Evolutionary conservation across 1,140 invertebrate species (phyloP), one percentile per base, ranked within the genome.

Genomic region (Orussus abietinus): DNA sequence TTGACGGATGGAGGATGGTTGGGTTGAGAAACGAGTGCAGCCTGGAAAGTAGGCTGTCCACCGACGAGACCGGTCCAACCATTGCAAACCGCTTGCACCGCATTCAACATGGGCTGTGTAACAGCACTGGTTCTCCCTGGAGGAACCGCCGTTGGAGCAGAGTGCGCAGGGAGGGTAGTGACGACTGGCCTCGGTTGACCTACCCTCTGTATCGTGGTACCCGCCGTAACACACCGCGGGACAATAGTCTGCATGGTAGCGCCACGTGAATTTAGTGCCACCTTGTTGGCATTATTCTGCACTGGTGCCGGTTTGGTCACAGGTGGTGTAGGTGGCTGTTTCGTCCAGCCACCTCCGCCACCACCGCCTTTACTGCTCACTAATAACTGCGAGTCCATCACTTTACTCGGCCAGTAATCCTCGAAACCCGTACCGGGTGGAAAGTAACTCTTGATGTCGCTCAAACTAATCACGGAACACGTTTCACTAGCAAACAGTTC

Each of bases 391-490:
- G 80, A 83, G 46, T 89, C 86, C 29, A 88, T 80, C 33, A 89
- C 83, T 74, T 90, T 90, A 55, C 82, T 86, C 4, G 90, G 89
- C 90, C 90, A 93, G 66, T 91, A 92, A 46, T 92, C 89, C 58
- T 92, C 88, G 64, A 93, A 93, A 30, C 84, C 79, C 2, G 90
- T 92, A 5, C 87, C 87, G 13, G 86, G 84, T 2, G 90, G 89
- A 55, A 93, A 93, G 61, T 92, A 92, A 59, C 86, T 86, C 61
- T 90, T 90, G 55, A 95, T 90, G 65, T 93, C 90, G 22, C 84
- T 83, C 42, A 93, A 75, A 74, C 87, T 90, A 18, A 92, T 92
- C 43, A 92, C 89, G 30, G 84, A 84, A 61, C 90, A 91, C 3
- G 85, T 87, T 57, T 92, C 88, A 77, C 85, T 88, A 2, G 87